Evolutionary conservation across 2,888 invertebrate species (phyloP).

Genomic region (Sialis fuliginosa): DNA sequence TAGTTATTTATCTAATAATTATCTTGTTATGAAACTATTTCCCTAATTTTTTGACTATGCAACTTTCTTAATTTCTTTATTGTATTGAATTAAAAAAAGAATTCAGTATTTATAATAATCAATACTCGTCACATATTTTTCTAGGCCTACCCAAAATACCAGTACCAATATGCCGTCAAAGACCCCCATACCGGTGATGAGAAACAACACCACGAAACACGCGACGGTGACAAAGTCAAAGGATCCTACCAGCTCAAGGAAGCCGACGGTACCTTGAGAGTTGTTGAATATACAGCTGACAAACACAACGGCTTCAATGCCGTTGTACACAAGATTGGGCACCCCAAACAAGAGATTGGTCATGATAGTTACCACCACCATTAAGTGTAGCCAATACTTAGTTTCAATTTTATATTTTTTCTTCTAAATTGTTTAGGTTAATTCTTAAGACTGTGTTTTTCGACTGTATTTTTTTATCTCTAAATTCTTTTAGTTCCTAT

Average conservation of each 20-base stretch:
- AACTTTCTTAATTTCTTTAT: too few species aligned
- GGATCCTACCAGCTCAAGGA: slow-evolving; percentile 37
- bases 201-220: slow-evolving; percentile 40
- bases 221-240: slow-evolving; percentile 42
- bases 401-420: too few species aligned
- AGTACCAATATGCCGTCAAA: slow-evolving; percentile 38
- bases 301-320: slow-evolving; percentile 41
- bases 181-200: slow-evolving; percentile 40
- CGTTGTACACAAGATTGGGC: slow-evolving; percentile 35
- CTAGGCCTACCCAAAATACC: slow-evolving; percentile 37
- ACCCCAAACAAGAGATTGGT: slow-evolving; percentile 21
- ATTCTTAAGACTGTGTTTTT: too few species aligned
- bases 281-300: slow-evolving; percentile 39
- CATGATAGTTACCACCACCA: slow-evolving; percentile 9
- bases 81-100: too few species aligned
- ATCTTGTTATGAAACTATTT: too few species aligned
- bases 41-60: too few species aligned
- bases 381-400: too few species aligned
- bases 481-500: too few species aligned
- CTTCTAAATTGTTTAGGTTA: too few species aligned
- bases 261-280: slow-evolving; percentile 36
- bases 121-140: slow-evolving; percentile 10
- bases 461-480: too few species aligned
- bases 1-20: too few species aligned
- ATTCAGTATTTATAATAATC: too few species aligned